Evolutionary conservation across 2,113 vertebrate species (phyloP), one percentile per base, ranked within the genome.

Genomic region (Callopanchax toddi): DNA sequence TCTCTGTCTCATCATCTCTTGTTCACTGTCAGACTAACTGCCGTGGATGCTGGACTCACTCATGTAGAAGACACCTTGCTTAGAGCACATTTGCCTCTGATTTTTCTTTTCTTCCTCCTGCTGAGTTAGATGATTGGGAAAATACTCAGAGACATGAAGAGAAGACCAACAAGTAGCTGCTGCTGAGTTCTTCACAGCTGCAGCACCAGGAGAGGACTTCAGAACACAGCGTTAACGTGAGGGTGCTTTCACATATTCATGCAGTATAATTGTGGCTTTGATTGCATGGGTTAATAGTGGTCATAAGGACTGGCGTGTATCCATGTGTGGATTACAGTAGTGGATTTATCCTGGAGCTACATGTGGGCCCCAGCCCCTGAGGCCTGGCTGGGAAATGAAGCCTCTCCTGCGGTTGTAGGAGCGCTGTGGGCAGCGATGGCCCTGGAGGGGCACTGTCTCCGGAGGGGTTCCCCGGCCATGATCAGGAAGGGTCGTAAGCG

Each of bases 321-420:
- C 60, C 70, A 68, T 67, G 82, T 71, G 82, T 81, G 87, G 85
- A 81, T 81, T 83, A 77, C 77, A 73, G 79, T 68, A 82, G 79
- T 86, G 87, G 86, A 83, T 84, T 78, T 87, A 66, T 76, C 80
- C 85, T 90, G 87, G 89, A 91, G 87, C 91, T 92, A 85, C 89
- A 93, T 93, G 92, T 91, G 91, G 89, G 84, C 80, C 84, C 76
- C 90, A 68, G 88, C 85, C 78, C 86, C 81, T 59, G 87, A 86
- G 76, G 85, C 88, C 89, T 90, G 88, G 90, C 86, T 88, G 79
- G 90, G 87, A 91, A 87, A 93, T 91, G 93, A 93, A 80, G 89
- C 87, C 76, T 81, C 88, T 72, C 86, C 87, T 48, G 67, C 63
- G 29, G 83, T 86, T 82, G 70, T 93, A 93, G 91, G 85, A 79